Evolutionary conservation across 1,140 invertebrate species (phyloP).

Genomic region (Eubasilissa regina): DNA sequence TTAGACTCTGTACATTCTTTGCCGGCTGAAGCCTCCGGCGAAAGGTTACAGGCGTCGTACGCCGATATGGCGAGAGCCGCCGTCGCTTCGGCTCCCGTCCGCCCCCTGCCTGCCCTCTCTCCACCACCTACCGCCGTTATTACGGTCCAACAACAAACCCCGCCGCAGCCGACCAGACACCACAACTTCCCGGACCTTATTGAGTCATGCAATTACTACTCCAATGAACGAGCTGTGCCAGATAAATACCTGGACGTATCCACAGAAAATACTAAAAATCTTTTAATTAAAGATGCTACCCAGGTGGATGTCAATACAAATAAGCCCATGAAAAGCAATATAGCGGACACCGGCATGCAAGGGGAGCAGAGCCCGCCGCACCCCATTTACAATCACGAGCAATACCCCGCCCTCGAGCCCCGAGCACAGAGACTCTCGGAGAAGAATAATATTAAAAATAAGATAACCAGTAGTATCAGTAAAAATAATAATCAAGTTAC

Average conservation of each 20-base stretch:
- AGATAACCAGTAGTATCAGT: conserved; percentile 19
- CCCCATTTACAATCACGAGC: conserved; percentile 52
- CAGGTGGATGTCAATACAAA: conserved; percentile 34
- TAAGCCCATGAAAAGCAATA: conserved; percentile 47
- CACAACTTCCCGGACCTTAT: conserved; percentile 71
- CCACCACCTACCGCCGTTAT: conserved; percentile 22
- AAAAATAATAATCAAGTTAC: conserved; percentile 44
- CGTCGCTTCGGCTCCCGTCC: conserved; percentile 46
- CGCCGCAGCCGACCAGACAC: conserved; percentile 43
- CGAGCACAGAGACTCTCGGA: conserved; percentile 48
- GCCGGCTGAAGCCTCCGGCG: conserved; percentile 73
- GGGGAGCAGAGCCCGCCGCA: conserved; percentile 39
- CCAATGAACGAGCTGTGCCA: conserved; percentile 60
- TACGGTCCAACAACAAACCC: not conserved
- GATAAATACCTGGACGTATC: conserved; percentile 55
- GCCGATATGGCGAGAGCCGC: conserved; percentile 81
- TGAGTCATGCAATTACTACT: conserved; percentile 69
- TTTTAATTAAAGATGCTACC: conserved; percentile 39
- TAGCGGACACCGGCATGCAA: conserved; percentile 36
- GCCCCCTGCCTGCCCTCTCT: conserved; percentile 17
- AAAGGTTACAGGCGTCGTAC: conserved; percentile 77
- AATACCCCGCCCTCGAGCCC: conserved; percentile 55
- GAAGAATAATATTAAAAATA: conserved; percentile 38
- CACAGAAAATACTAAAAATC: conserved; percentile 56
- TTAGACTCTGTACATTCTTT: conserved; percentile 82